Conservation (phyloP, 2,113 vertebrate genomes). For the Gadus chalcogrammus region DNA sequence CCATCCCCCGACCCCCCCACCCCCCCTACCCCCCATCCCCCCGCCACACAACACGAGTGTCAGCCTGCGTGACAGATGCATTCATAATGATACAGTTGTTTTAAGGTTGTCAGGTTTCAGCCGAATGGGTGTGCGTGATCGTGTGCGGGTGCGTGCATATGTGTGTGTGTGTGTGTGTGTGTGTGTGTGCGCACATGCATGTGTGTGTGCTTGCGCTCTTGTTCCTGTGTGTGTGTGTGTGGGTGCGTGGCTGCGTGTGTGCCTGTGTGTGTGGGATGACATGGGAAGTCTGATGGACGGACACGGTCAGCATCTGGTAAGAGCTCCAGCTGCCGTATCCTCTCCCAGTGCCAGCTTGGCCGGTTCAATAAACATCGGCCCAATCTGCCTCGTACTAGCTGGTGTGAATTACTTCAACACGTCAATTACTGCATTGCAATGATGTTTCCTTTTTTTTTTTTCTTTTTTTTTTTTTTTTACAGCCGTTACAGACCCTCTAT, state of each 20-base stretch:
- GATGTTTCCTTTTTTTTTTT: constrained; percentile 57
- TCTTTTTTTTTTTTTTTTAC: constrained; percentile 39
- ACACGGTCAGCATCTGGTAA: constrained; percentile 77
- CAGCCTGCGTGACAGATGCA: constrained; percentile 69
- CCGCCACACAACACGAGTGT: constrained; percentile 38
- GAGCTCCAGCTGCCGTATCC: constrained; percentile 71
- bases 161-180: constrained; percentile 9
- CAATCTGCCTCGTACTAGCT: constrained; percentile 77
- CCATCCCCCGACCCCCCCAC: no score
- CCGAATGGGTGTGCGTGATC: constrained; percentile 67
- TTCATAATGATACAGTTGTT: constrained; percentile 81
- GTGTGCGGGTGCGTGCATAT: not conserved
- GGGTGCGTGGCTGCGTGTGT: not conserved
- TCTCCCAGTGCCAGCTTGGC: constrained; percentile 70
- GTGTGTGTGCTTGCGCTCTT: not conserved
- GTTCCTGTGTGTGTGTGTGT: not conserved
- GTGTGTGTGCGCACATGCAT: not conserved
- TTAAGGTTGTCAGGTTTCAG: constrained; percentile 77
- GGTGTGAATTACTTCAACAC: constrained; percentile 79
- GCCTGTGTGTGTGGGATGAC: not conserved
- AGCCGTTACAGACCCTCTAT: constrained; percentile 72
- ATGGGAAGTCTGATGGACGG: constrained; percentile 68
- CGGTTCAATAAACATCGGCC: constrained; percentile 76
- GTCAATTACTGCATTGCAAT: constrained; percentile 78
- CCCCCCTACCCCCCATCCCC: constrained; percentile 3